A percentile compares a stretch with the other conserved stretches of the same genome.
Evolutionary conservation across 2,888 invertebrate genomes (phyloP).

Genomic region (Troides helena): DNA sequence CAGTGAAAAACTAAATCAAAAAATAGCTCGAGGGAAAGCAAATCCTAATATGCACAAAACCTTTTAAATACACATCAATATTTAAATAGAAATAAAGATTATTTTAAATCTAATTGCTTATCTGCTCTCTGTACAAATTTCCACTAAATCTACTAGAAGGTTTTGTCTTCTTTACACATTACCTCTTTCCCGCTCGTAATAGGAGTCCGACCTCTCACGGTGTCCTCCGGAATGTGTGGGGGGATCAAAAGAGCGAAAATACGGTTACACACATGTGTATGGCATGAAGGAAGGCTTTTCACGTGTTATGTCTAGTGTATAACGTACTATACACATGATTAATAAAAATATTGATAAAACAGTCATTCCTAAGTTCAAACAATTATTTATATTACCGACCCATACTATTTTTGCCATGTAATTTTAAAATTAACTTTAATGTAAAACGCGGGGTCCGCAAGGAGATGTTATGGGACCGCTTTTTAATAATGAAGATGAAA

Average conservation of each 20-base stretch:
- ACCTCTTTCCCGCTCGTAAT: constrained; percentile 88
- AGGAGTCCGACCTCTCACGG: constrained; percentile 77
- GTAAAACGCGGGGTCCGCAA: no score
- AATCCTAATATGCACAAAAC: no score
- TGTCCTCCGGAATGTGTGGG: constrained; percentile 66
- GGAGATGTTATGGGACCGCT: no score
- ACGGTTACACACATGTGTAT: constrained; percentile 45
- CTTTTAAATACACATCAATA: no score
- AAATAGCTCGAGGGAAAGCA: background rate
- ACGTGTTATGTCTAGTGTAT: background rate
- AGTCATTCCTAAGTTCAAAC: no score
- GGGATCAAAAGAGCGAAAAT: constrained; percentile 56
- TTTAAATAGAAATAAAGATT: no score
- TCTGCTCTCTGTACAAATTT: background rate
- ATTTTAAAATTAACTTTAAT: no score
- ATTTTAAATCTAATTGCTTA: no score
- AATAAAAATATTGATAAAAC: background rate
- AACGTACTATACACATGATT: background rate
- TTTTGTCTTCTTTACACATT: constrained; percentile 46
- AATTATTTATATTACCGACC: no score
- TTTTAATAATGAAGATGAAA: no score
- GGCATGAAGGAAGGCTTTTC: constrained; percentile 1
- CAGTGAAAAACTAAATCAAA: background rate
- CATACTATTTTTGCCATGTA: no score
- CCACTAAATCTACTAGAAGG: background rate